Evolutionary conservation across 2,797 vertebrate genomes (phyloP).

Genomic region (Nannoperca australis): DNA sequence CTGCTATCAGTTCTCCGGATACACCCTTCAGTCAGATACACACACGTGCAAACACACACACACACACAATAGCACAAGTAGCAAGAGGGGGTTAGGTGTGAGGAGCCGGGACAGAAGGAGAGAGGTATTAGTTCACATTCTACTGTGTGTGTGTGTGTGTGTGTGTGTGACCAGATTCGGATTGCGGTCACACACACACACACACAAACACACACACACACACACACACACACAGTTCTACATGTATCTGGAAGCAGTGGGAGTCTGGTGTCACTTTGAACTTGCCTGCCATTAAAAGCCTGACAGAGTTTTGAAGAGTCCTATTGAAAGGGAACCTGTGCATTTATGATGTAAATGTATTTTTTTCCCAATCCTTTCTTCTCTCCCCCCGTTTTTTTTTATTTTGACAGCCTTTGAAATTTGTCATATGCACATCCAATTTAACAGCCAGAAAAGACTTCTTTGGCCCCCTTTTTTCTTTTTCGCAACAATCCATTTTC

Average conservation of each 20-base stretch:
- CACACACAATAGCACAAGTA: slow-evolving; percentile 37
- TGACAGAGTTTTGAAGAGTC: slow-evolving; percentile 93
- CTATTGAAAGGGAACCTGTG: slow-evolving; percentile 90
- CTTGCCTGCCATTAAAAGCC: slow-evolving; percentile 93
- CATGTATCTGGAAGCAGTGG: slow-evolving; percentile 90
- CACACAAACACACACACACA: slow-evolving; percentile 76
- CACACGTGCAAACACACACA: not conserved
- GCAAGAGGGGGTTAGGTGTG: slow-evolving; percentile 31
- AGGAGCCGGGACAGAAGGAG: slow-evolving; percentile 58
- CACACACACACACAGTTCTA: slow-evolving; percentile 61
- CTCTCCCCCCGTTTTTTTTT: slow-evolving; percentile 62
- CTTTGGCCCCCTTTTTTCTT: slow-evolving; percentile 81
- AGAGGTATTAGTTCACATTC: slow-evolving; percentile 56
- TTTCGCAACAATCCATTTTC: slow-evolving; percentile 73
- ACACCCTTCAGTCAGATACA: slow-evolving; percentile 52
- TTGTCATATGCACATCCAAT: slow-evolving; percentile 95
- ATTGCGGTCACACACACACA: slow-evolving; percentile 34
- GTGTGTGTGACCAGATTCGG: slow-evolving; percentile 50
- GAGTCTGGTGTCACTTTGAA: slow-evolving; percentile 95
- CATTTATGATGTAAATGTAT: slow-evolving; percentile 98
- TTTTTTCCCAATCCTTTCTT: slow-evolving; percentile 75
- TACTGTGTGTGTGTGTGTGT: no score
- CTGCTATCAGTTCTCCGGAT: slow-evolving; percentile 20
- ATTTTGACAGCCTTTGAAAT: slow-evolving; percentile 97
- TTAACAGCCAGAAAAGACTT: slow-evolving; percentile 87